Evolutionary conservation across 2,888 invertebrate species (phyloP).

Genomic region (Cotesia congregata): DNA sequence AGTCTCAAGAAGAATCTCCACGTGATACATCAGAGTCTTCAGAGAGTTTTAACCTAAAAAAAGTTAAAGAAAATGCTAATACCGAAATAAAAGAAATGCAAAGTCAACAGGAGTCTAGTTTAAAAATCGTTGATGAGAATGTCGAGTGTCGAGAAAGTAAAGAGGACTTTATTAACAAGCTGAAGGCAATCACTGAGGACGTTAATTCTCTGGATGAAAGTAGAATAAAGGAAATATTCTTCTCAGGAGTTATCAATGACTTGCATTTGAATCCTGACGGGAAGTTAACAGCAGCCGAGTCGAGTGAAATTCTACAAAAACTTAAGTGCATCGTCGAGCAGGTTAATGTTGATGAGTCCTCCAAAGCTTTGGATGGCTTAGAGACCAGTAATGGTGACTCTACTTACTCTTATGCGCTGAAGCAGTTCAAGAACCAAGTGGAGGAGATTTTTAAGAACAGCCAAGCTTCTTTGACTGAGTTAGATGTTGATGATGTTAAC

Average conservation of each 20-base stretch:
- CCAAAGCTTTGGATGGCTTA: background rate
- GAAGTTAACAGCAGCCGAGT: slow-evolving; percentile 3
- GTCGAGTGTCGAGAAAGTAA: background rate
- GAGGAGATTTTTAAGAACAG: slow-evolving; percentile 14
- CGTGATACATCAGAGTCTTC: background rate
- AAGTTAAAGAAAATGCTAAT: slow-evolving; percentile 27
- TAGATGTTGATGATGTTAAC: background rate
- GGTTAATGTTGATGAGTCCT: background rate
- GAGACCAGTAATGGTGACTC: background rate
- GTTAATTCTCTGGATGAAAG: slow-evolving; percentile 20
- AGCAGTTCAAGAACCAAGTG: background rate
- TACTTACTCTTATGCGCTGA: background rate
- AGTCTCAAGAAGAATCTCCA: background rate
- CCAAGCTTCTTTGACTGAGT: slow-evolving; percentile 42
- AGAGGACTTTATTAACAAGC: slow-evolving; percentile 17
- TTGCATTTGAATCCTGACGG: slow-evolving; percentile 6
- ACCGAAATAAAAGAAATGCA: slow-evolving; percentile 35
- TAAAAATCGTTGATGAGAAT: background rate
- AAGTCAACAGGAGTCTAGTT: background rate
- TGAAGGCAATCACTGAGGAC: slow-evolving; percentile 27
- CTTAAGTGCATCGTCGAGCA: slow-evolving; percentile 26
- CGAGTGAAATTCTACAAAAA: slow-evolving; percentile 24
- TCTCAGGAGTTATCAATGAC: slow-evolving; percentile 10
- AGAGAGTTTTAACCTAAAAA: slow-evolving; percentile 36
- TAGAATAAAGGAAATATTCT: slow-evolving; percentile 14